Conservation (phyloP, 2,888 invertebrate species). For the Eupithecia pulchellata region DNA sequence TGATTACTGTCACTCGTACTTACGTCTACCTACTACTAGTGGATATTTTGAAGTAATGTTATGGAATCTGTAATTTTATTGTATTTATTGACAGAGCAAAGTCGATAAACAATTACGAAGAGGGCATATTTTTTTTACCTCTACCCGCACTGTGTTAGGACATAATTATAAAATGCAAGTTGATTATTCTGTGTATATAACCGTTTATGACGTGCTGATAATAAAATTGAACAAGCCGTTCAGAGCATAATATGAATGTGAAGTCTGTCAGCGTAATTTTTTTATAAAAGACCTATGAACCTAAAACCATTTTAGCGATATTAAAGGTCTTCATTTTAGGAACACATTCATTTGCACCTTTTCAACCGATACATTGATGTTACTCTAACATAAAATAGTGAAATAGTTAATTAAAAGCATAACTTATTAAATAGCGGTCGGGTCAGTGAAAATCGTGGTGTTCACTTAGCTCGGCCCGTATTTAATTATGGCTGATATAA, state of each 20-base stretch:
- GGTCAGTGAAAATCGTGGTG: constrained; percentile 45
- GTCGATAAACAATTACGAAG: neutral
- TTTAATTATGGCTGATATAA: constrained; percentile 54
- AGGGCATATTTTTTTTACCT: neutral
- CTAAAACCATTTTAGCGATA: neutral
- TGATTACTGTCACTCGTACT: neutral
- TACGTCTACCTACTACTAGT: neutral
- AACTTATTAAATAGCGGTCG: constrained; percentile 40
- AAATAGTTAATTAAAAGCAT: constrained; percentile 39
- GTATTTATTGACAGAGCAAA: neutral
- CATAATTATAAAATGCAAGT: neutral
- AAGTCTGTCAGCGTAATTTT: neutral
- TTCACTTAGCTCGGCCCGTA: constrained; percentile 43
- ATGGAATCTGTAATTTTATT: no score
- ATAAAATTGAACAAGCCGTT: neutral
- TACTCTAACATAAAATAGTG: constrained; percentile 23
- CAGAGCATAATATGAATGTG: neutral
- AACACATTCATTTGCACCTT: neutral
- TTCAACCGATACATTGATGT: constrained; percentile 30
- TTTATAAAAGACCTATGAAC: neutral
- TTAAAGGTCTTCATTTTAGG: neutral
- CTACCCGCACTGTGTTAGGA: no score
- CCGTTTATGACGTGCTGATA: neutral
- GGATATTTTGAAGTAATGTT: neutral
- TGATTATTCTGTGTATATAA: no score